Evolutionary conservation across 2,113 vertebrate species (phyloP).

Genomic region (Bostrychus sinensis): DNA sequence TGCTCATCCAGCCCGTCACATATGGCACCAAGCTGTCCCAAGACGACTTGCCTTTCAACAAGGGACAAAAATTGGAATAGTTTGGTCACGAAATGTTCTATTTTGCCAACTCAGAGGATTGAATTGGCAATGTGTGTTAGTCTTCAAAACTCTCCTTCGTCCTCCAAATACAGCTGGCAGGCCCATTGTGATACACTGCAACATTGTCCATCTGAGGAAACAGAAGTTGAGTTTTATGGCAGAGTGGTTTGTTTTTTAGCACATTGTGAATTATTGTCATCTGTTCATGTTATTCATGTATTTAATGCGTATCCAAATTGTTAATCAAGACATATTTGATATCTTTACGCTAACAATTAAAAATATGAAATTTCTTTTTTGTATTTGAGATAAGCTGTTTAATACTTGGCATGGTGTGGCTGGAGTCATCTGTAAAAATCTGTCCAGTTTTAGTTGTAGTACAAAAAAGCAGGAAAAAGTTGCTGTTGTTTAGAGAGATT

Average conservation of each 20-base stretch:
- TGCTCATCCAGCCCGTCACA: slow-evolving; percentile 51
- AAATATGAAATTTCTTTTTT: too few relatives aligned
- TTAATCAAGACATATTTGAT: background rate
- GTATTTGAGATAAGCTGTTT: too few relatives aligned
- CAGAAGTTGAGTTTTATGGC: background rate
- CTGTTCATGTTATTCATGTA: background rate
- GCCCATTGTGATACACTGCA: slow-evolving; percentile 39
- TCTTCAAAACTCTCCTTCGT: slow-evolving; percentile 39
- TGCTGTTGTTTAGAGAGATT: too few relatives aligned
- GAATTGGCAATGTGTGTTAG: slow-evolving; percentile 60
- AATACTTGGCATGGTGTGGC: too few relatives aligned
- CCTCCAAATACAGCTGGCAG: slow-evolving; percentile 29
- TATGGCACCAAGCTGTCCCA: slow-evolving; percentile 60
- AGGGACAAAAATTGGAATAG: slow-evolving; percentile 43
- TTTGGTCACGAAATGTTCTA: slow-evolving; percentile 44
- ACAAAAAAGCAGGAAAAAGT: too few relatives aligned
- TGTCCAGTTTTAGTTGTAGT: too few relatives aligned
- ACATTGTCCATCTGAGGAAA: slow-evolving; percentile 9
- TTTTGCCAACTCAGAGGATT: slow-evolving; percentile 61
- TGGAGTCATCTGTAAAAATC: too few relatives aligned
- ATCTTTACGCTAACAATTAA: too few relatives aligned
- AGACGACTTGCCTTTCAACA: slow-evolving; percentile 45
- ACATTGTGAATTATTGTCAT: background rate
- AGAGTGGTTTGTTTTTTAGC: background rate
- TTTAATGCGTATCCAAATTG: background rate